Percentiles rank a stretch among this genome's conserved stretches.
Evolutionary conservation across 2,113 vertebrate species (phyloP).

Genomic region (Myrmophylax atrothorax): DNA sequence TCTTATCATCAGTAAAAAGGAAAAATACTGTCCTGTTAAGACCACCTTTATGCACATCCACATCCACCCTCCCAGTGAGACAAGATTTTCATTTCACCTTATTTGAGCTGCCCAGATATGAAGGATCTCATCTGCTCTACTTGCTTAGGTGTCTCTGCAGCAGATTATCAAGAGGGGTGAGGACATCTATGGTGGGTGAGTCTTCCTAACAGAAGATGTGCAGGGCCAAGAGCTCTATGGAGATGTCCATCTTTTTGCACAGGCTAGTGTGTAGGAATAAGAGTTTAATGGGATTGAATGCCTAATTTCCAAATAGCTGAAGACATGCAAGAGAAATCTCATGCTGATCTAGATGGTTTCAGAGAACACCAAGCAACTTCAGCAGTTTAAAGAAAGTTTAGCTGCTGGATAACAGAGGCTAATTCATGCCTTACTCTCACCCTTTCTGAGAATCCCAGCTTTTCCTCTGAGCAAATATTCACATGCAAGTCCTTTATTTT

Average conservation of each 20-base stretch:
- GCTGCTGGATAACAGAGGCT: not conserved
- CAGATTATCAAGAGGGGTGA: fast-evolving
- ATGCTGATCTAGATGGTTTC: not conserved
- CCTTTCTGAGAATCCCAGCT: not conserved
- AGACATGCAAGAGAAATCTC: not conserved
- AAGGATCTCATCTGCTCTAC: not conserved
- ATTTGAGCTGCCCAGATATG: not conserved
- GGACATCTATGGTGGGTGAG: not conserved
- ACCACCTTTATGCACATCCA: not conserved
- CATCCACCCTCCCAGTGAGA: not conserved
- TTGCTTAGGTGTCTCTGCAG: not conserved
- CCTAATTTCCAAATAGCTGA: not conserved
- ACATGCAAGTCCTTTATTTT: not conserved
- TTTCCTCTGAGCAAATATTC: not conserved
- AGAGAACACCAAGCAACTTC: not conserved
- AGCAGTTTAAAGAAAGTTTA: not conserved
- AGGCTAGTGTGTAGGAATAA: not conserved
- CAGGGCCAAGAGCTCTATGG: not conserved
- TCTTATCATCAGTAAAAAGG: not conserved
- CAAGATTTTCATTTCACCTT: not conserved
- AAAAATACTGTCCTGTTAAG: not conserved
- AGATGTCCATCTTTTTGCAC: not conserved
- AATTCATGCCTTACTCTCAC: not conserved
- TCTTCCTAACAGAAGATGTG: not conserved
- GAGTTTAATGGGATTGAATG: not conserved